These are phyloP conservation scores for Pagetopsis macropterus DNA, from an alignment of 2,797 vertebrate species.

Conservation along the genomic window DNA sequence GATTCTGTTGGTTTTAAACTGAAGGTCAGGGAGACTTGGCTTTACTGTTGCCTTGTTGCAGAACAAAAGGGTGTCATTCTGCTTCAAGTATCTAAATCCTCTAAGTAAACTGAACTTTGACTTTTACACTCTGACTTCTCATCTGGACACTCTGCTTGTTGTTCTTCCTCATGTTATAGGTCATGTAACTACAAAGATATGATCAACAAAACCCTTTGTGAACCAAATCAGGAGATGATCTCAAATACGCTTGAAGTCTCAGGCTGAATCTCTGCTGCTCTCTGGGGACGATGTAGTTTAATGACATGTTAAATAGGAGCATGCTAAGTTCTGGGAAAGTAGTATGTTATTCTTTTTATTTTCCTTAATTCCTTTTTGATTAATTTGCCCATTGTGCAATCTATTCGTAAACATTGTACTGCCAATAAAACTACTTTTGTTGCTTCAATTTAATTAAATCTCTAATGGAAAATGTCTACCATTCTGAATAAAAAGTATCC, in stretches of 20 bases:
- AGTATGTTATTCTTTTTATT: too few species aligned
- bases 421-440: too few species aligned
- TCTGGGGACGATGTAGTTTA: conserved; percentile 29
- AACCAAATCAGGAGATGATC: neutral
- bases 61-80: conserved; percentile 45
- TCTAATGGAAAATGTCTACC: too few species aligned
- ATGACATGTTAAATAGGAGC: too few species aligned
- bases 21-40: conserved; percentile 45
- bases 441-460: too few species aligned
- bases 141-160: neutral
- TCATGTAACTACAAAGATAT: neutral
- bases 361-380: too few species aligned
- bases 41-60: neutral
- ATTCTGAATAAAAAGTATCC: too few species aligned
- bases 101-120: conserved; percentile 48
- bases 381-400: too few species aligned
- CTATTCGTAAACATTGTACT: too few species aligned
- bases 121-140: conserved; percentile 44
- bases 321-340: too few species aligned
- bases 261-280: conserved; percentile 50
- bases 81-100: conserved; percentile 37
- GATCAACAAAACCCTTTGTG: neutral
- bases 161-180: conserved; percentile 3
- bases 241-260: neutral
- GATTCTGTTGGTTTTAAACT: conserved; percentile 33